Percentiles rank a stretch among this genome's conserved stretches.
Conservation (phyloP, 2,113 vertebrate genomes). For the Hippolais icterina region DNA sequence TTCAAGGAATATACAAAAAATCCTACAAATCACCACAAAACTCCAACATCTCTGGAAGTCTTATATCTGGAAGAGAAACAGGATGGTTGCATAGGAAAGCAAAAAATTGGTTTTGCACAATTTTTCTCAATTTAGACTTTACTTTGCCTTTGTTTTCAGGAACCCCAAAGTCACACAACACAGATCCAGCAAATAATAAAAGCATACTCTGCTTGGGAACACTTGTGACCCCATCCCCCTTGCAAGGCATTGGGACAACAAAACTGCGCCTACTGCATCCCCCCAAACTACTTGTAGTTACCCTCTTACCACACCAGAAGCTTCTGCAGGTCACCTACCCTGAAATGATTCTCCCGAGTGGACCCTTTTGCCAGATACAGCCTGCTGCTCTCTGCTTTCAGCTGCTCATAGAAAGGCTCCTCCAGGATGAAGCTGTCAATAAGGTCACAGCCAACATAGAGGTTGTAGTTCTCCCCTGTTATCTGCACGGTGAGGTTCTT, state of each 20-base stretch:
- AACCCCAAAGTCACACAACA: not conserved
- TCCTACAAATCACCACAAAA: not conserved
- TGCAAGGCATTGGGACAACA: not conserved
- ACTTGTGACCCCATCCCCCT: not conserved
- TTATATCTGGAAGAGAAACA: not conserved
- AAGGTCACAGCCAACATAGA: constrained; percentile 91
- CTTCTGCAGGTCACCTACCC: constrained; percentile 76
- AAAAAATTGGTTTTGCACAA: not conserved
- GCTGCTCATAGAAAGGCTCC: constrained; percentile 91
- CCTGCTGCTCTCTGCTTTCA: constrained; percentile 79
- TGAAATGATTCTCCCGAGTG: constrained; percentile 88
- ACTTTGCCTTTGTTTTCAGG: not conserved
- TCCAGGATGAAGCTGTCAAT: constrained; percentile 92
- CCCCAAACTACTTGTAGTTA: not conserved
- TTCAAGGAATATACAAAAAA: not conserved
- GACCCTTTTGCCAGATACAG: constrained; percentile 92
- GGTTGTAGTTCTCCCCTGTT: constrained; percentile 86
- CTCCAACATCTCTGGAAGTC: not conserved
- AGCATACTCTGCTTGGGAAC: not conserved
- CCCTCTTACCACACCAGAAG: not conserved
- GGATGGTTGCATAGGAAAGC: not conserved
- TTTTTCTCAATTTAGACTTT: not conserved
- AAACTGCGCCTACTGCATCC: not conserved
- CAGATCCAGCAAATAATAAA: not conserved
- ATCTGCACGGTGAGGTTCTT: constrained; percentile 93